A percentile compares a stretch with the other conserved stretches of the same genome.
Conservation (phyloP, 2,113 vertebrate genomes). For the Pygathrix nemaeus region DNA sequence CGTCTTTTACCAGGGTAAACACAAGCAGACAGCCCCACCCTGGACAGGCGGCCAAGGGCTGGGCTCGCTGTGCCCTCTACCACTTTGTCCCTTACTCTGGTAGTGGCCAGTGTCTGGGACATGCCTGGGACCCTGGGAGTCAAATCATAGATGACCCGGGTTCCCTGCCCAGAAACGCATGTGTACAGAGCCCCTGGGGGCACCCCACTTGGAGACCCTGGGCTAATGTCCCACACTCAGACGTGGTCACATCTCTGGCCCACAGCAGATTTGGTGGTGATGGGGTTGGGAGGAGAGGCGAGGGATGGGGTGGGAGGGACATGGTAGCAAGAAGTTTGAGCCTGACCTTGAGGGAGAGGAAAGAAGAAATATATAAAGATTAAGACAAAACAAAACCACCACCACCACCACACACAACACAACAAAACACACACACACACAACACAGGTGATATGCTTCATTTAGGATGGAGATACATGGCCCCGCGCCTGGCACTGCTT, state of each 20-base stretch:
- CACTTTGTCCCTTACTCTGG: not conserved
- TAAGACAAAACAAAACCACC: not conserved
- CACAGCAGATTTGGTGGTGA: not conserved
- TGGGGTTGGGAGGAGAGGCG: fast-evolving
- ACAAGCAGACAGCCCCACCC: fast-evolving
- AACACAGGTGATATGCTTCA: fast-evolving
- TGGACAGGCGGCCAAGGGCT: fast-evolving
- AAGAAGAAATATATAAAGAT: not conserved
- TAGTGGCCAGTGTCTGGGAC: not conserved
- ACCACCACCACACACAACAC: fast-evolving
- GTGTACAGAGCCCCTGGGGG: fast-evolving
- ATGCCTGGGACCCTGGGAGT: not conserved
- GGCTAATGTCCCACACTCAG: fast-evolving
- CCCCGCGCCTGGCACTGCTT: fast-evolving
- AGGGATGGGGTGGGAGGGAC: fast-evolving
- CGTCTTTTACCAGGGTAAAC: constrained; percentile 91
- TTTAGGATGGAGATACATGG: fast-evolving
- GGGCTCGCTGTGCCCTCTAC: fast-evolving
- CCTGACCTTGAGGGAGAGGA: not conserved
- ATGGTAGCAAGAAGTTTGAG: too few relatives aligned
- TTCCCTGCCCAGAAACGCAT: not conserved
- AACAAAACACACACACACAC: fast-evolving
- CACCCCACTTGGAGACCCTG: not conserved
- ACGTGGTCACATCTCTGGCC: fast-evolving
- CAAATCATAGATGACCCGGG: not conserved